Conservation (phyloP, 2,113 vertebrate genomes). For the Sebastes fasciatus region DNA sequence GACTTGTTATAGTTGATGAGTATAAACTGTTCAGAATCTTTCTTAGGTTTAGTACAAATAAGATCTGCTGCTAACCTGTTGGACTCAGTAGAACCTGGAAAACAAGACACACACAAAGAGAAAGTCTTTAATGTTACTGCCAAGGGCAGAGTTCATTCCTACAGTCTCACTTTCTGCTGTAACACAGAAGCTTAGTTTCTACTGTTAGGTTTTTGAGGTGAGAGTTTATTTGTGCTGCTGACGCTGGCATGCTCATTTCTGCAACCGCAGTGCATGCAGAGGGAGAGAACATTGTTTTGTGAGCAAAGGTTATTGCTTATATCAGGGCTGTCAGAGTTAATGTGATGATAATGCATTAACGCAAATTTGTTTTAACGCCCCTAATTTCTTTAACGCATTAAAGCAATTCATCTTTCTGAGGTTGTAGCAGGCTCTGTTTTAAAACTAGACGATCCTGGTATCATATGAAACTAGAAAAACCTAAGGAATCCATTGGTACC, state of each 20-base stretch:
- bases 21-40: neutral
- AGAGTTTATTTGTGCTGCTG: neutral
- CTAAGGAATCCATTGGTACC: too few relatives aligned
- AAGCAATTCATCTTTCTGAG: too few relatives aligned
- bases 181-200: constrained; percentile 13
- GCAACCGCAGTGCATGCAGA: too few relatives aligned
- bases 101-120: neutral
- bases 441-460: too few relatives aligned
- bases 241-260: neutral
- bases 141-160: neutral
- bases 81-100: neutral
- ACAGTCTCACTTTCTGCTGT: constrained; percentile 37
- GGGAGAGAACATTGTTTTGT: too few relatives aligned
- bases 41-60: neutral
- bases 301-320: too few relatives aligned
- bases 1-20: neutral
- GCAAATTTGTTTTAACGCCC: too few relatives aligned
- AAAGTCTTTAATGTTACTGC: neutral
- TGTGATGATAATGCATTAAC: too few relatives aligned
- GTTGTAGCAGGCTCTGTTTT: too few relatives aligned
- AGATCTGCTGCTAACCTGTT: neutral
- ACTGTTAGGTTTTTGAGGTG: constrained; percentile 55
- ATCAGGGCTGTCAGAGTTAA: too few relatives aligned
- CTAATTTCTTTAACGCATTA: too few relatives aligned
- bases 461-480: too few relatives aligned